Base-by-base conservation (phyloP, 2,797 vertebrate species). In the Enteromius trimaculatus region DNA sequence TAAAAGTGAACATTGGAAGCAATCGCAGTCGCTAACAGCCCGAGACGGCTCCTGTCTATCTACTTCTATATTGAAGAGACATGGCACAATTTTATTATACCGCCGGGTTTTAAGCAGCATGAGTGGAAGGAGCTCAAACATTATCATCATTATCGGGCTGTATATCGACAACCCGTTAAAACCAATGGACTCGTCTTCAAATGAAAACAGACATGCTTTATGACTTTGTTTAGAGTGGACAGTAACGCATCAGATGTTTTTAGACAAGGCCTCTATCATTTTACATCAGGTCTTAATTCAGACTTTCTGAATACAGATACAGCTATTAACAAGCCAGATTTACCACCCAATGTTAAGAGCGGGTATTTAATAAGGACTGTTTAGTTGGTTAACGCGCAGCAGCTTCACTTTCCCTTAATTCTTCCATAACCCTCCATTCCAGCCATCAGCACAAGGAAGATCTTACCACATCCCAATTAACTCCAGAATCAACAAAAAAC, bases 61-160 rank as follows among this genome's bases (percentile, higher is more conserved):
- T 91, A 90, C 87, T 86, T 87, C 90, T 82, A 89, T 88, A 88
- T 82, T 87, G 88, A 90, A 90, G 87, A 87, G 85, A 88, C 89
- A 89, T 92, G 90, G 90, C 87, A 86, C 89, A 16, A 58, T 39
- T 39, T 34, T 86, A 85, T 90, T 91, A 92, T 92, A 93, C 92
- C 93, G 94, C 92, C 92, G 92, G 92, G 91, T 93, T 94, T 94
- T 94, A 89, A 93, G 90, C 92, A 71, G 91, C 91, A 90, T 88
- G 88, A 89, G 89, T 87, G 90, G 89, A 81, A 66, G 90, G 83
- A 87, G 76, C 87, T 86, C 21, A 55, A 75, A 75, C 31, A 23
- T 55, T 6, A 75, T 13, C 21, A 69, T 75, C 1, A 53, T 55
- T 55, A 75, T 31, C 0, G 21, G 3, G 31, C 29, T 51, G 71